Conservation (phyloP, 2,888 invertebrate genomes). For the Odontomyia ornata region DNA sequence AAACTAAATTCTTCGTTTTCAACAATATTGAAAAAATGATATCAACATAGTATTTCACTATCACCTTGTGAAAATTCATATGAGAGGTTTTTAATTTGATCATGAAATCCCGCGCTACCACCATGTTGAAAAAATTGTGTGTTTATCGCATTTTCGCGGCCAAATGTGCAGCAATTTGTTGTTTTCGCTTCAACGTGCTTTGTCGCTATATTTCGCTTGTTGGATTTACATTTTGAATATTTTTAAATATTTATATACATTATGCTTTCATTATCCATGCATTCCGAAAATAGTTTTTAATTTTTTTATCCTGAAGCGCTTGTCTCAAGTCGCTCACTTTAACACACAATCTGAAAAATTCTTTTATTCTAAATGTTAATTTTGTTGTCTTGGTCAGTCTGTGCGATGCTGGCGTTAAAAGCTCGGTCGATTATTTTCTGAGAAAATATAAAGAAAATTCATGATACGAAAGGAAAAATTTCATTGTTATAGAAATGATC, state of each 20-base stretch:
- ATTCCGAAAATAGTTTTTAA: conserved; percentile 5
- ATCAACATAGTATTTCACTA: no score
- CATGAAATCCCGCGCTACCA: no score
- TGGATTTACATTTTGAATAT: no score
- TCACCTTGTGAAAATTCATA: no score
- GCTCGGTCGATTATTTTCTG: not conserved
- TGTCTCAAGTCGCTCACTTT: conserved; percentile 11
- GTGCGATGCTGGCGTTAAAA: not conserved
- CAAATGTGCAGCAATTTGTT: no score
- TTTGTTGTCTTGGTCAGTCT: not conserved
- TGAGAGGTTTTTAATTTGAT: no score
- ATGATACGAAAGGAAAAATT: not conserved
- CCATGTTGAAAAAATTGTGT: no score
- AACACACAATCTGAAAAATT: not conserved
- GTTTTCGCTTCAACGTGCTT: no score
- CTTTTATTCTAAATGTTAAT: not conserved
- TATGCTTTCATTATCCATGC: not conserved
- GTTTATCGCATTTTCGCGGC: no score
- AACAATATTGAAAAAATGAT: no score
- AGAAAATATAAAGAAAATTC: not conserved
- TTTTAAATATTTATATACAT: not conserved
- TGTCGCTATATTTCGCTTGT: no score
- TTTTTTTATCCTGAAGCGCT: not conserved
- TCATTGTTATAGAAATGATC: conserved; percentile 3
- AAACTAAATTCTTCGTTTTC: no score